Percentiles rank a stretch among this genome's conserved stretches.
These are phyloP conservation scores for Cynopterus sphinx DNA, from an alignment of 2,797 vertebrate genomes.

Conservation along the genomic window DNA sequence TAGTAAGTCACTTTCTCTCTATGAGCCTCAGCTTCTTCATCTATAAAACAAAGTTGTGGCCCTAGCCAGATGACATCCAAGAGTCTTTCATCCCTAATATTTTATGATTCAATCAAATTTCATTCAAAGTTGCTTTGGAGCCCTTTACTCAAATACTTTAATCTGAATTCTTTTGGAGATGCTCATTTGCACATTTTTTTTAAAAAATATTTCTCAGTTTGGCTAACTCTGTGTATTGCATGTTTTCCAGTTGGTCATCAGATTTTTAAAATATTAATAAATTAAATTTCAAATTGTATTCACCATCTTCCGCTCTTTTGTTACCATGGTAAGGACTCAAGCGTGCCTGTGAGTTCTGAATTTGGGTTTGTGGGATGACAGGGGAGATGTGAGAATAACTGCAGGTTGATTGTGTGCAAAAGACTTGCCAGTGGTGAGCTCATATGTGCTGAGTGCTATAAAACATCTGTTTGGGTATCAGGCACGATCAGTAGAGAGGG, in stretches of 20 bases:
- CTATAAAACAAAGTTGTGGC: background rate
- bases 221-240: background rate
- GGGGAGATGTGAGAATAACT: slow-evolving; percentile 25
- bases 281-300: background rate
- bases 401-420: slow-evolving; percentile 51
- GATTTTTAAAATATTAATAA: background rate
- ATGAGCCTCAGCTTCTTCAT: background rate
- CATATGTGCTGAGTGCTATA: slow-evolving; percentile 51
- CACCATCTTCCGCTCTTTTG: background rate
- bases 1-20: background rate
- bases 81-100: background rate
- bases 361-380: slow-evolving; percentile 28
- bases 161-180: slow-evolving; percentile 16
- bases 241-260: slow-evolving; percentile 43
- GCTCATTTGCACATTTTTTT: slow-evolving; percentile 12
- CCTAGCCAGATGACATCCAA: background rate
- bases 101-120: background rate
- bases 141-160: background rate
- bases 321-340: background rate
- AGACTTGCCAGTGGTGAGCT: slow-evolving; percentile 67
- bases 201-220: background rate
- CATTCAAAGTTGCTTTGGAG: background rate
- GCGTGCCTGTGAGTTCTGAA: background rate
- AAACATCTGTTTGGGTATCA: slow-evolving; percentile 79
- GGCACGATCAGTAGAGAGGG: slow-evolving; percentile 41